Evolutionary conservation across 2,113 vertebrate species (phyloP), one percentile per base, ranked within the genome.

Genomic region (Progne subis): DNA sequence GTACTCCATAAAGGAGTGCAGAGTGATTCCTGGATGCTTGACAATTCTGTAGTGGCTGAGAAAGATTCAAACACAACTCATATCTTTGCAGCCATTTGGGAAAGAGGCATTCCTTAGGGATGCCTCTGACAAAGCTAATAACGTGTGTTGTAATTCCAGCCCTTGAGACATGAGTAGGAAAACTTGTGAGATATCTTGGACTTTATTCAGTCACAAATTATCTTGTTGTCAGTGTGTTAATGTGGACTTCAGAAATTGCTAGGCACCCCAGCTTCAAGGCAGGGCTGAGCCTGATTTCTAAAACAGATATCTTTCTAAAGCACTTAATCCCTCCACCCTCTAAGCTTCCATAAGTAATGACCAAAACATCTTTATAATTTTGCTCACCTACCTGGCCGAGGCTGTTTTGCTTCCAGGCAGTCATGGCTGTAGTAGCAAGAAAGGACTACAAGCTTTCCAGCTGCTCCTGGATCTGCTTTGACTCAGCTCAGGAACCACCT

Each of bases 141-240:
- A 21, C 21, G 16, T 16, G n/a, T 85, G 61, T 26, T 71, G 41
- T 56, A 89, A 89, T 89, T 84, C 60, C 61, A 94, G 53, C 47
- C 69, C 49, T 84, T 90, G 74, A 94, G 78, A 96, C 19, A 68
- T 4, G 31, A 87, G 49, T 37, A 87, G 53, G 25, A 91, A 95
- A 68, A 18, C 7, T 23, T 67, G 18, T 52, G 65, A 94, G 47
- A 21, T 75, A 57, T 64, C 52, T 68, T 75, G 56, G 61, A 60
- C 78, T 71, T 17, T 6, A 80, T 31, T 79, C 11, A 79, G 39
- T 60, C 69, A 82, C 19, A 68, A 79, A 20, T 56, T 63, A 78
- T 67, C 87, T 82, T 92, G 52, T 82, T 11, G 7, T 78, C 74
- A 52, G 5, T 28, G n/a, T 81, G 34, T 63, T 91, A 86, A 82